phyloP scores from a whole-genome alignment of 2,888 invertebrate species.

The Polyommatus iphigenia region DNA sequence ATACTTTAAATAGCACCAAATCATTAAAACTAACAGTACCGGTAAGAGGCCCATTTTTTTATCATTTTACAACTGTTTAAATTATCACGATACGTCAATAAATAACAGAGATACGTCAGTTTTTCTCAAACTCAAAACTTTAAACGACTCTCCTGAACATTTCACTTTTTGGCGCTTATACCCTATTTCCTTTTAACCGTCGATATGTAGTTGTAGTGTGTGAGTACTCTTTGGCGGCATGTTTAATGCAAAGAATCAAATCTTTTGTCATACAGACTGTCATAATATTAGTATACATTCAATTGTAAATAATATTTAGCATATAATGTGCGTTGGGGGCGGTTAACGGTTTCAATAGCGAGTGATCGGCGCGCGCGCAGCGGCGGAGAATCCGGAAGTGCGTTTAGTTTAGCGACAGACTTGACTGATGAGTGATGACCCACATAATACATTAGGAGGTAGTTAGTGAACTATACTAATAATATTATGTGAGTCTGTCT shows the following conservation, averaged over 20 bases:
- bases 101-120: too few species aligned
- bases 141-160: too few species aligned
- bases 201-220: too few species aligned
- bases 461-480: background rate
- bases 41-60: too few species aligned
- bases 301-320: background rate
- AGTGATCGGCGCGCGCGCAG: background rate
- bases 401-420: conserved; percentile 8
- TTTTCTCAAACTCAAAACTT: too few species aligned
- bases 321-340: background rate
- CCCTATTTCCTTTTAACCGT: too few species aligned
- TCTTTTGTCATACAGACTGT: background rate
- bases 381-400: conserved; percentile 17
- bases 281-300: background rate
- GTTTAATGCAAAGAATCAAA: background rate
- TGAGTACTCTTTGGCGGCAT: too few species aligned
- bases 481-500: background rate
- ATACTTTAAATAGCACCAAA: too few species aligned
- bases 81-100: too few species aligned
- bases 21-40: too few species aligned
- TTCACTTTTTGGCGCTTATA: too few species aligned
- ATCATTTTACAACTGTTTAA: too few species aligned
- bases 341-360: background rate
- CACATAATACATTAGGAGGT: background rate
- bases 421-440: conserved; percentile 1